These are phyloP conservation scores for Netelia virgata DNA, from an alignment of 2,888 invertebrate species.

Conservation along the genomic window DNA sequence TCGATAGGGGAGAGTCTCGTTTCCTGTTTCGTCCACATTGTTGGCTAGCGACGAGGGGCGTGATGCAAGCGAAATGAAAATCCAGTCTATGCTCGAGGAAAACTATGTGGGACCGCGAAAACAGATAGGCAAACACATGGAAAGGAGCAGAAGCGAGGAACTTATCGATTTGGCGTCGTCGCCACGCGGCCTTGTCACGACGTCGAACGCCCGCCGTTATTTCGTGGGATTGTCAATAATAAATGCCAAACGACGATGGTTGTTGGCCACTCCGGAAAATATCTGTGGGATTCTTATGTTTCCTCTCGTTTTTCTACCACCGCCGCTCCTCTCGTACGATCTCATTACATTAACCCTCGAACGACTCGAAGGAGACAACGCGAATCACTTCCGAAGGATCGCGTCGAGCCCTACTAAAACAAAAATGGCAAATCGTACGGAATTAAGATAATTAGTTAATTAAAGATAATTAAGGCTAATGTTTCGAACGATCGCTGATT, in stretches of 20 bases:
- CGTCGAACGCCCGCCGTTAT: constrained; percentile 54
- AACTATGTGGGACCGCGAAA: constrained; percentile 1
- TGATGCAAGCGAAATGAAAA: not conserved
- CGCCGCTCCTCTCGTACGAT: not conserved
- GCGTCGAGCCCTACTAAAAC: not conserved
- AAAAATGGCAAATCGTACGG: not conserved
- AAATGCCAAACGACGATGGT: constrained; percentile 39
- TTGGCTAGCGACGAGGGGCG: not conserved
- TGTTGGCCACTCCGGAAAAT: constrained; percentile 21
- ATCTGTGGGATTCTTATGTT: not conserved
- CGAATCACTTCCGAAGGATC: not conserved
- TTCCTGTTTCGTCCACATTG: constrained; percentile 17
- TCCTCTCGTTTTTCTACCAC: not conserved
- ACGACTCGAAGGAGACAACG: not conserved
- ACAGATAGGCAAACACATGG: not conserved
- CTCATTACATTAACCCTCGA: not conserved
- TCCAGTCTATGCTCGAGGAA: constrained; percentile 10
- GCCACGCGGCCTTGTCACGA: constrained; percentile 62
- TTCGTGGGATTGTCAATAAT: constrained; percentile 65
- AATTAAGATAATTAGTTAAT: no score
- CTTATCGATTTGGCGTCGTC: constrained; percentile 64
- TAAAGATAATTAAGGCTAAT: no score
- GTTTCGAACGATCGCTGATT: no score
- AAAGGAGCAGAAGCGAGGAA: constrained; percentile 41
- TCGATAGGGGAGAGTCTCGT: not conserved